Base-by-base conservation (phyloP, 2,888 invertebrate species). In the Ypsolopha sequella region DNA sequence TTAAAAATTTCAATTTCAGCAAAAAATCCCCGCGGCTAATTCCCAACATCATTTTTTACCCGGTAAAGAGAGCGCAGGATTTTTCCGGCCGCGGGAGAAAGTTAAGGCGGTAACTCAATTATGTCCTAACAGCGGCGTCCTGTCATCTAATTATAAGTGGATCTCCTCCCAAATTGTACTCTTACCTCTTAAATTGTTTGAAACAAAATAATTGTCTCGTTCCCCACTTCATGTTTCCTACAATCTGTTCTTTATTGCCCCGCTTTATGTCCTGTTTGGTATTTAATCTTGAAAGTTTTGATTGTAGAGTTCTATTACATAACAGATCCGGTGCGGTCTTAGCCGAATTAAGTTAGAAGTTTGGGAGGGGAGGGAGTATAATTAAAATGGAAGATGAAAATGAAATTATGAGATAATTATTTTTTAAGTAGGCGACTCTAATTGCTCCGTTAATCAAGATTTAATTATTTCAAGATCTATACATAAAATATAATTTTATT, bases 81-180 rank as follows among this genome's bases (percentile, higher is more conserved):
- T 46, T 46, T n/a, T 34, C 13, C 43, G 6, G 14, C 36, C 34
- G 46, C 24, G 24, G 24, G 24, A 11, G 11, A 46, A 46, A 36
- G 35, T 46, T 46, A 43, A 52, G 41, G 48, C 43, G 41, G 41
- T 41, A 52, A 52, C 52, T 52, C 52, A 52, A 52, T 52, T 43
- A 48, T 48, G 43, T 48, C 36, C 47, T 41, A 47, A 48, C 52
- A 24, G 48, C 52, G 54, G 51, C 53, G 51, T 46, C 52, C 24
- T 43, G 43, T 56, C 55, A 59, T 58, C 59, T 58, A 57, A 60
- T 60, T 59, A 59, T 53, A 56, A 58, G 54, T 56, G 57, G 55
- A 53, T 48, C 46, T 54, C 46, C 51, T 54, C 50, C 51, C 47
- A 56, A 56, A 51, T 51, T 49, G 38, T 51, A 48, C 47, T 49